phyloP scores from a whole-genome alignment of 64 coral and sea anemone species.

The Acropora tenuis region DNA sequence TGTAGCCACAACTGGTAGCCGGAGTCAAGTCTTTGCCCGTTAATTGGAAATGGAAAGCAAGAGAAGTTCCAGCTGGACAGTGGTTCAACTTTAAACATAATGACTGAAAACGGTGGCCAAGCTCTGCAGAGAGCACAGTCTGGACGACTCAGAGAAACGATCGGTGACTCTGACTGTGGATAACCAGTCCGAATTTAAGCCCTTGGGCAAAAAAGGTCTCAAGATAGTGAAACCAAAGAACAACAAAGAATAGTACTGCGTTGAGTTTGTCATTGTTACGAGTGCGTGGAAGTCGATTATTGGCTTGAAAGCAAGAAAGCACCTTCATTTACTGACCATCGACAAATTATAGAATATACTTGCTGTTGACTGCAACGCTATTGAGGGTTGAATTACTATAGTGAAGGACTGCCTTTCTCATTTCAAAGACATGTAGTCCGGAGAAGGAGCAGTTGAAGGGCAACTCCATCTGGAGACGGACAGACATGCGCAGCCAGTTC shows the following conservation, averaged over 20 bases:
- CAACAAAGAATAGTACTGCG: neutral
- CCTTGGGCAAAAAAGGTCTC: neutral
- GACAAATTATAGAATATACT: neutral
- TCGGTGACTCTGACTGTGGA: conserved; percentile 26
- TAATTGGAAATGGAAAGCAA: conserved; percentile 2
- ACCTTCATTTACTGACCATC: neutral
- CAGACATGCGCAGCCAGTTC: neutral
- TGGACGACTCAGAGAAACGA: neutral
- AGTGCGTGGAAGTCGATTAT: neutral
- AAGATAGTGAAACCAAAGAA: conserved; percentile 25
- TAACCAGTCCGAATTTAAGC: conserved; percentile 30
- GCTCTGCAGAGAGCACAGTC: neutral
- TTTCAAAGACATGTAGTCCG: neutral
- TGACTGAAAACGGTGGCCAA: neutral
- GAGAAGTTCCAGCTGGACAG: conserved; percentile 51
- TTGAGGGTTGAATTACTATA: neutral
- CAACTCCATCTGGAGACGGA: neutral
- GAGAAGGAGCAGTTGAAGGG: neutral
- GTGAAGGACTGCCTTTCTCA: neutral
- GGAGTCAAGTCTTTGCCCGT: conserved; percentile 27
- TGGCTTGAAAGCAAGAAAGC: neutral
- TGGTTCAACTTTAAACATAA: conserved; percentile 58
- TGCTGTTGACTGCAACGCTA: neutral
- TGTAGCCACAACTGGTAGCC: neutral
- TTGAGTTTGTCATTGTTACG: neutral